Base-by-base conservation (phyloP, 2,113 vertebrate genomes). In the Notothenia rossii region DNA sequence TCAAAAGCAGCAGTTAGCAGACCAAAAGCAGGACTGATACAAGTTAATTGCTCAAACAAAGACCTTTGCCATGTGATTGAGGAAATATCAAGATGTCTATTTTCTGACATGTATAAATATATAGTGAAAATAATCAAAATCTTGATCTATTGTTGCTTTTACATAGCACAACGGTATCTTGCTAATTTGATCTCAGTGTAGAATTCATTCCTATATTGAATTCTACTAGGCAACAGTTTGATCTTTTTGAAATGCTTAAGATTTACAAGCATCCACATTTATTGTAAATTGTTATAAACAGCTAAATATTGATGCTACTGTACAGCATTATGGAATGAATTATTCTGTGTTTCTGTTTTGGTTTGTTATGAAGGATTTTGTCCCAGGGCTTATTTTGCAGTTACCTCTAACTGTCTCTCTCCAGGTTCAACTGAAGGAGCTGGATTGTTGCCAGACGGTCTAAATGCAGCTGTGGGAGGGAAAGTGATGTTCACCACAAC, bases 361-460 rank as follows among this genome's bases (percentile, higher is more conserved):
- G 9, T 40, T 20, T 69, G 5, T 29, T 1, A 29, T 12, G 15
- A 25, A 14, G 9, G 7, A 68, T 45, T 15, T 45, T 5, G n/a
- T 46, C 8, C 12, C 7, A 65, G 48, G 10, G 1, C 4, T 2
- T 4, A 22, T 29, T 69, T 46, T 13, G 1, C 2, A 20, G 13
- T 53, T n/a, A 43, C 3, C 71, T 72, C 13, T 68, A 7, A 50
- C 29, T 77, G 20, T 66, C 14, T 62, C 36, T 40, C 60, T 68
- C 22, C 72, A 90, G 91, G 87, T 85, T 70, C 85, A 33, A 72
- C 48, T 43, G 10, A 72, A 51, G 88, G 81, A 88, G 25, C 0
- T 22, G 83, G 65, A 25, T 15, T 89, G 55, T 54, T 92, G 46
- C 83, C 83, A 48, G 50, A 84, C 20, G 63, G 2, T 62, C 65